Evolutionary conservation across 2,888 invertebrate species (phyloP).

Genomic region (Alentia gelatinosa): DNA sequence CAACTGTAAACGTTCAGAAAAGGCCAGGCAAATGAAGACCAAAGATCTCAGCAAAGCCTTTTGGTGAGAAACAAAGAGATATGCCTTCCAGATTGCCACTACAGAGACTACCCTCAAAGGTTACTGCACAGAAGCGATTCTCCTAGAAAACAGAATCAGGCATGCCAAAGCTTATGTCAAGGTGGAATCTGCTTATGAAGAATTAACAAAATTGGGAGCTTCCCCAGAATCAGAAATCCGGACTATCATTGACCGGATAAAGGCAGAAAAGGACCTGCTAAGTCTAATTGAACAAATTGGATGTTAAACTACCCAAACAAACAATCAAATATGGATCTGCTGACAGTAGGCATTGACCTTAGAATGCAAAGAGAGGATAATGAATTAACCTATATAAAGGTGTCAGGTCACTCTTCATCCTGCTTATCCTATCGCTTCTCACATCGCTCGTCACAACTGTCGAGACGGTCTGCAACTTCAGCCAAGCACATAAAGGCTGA

Average conservation of each 20-base stretch:
- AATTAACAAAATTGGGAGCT: background rate
- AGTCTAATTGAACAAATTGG: too few species aligned
- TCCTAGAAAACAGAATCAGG: background rate
- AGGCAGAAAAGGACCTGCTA: background rate
- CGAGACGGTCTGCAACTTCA: background rate
- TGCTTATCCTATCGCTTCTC: background rate
- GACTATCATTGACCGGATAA: background rate
- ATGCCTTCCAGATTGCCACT: background rate
- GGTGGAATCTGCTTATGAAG: background rate
- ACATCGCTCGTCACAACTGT: background rate
- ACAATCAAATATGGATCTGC: too few species aligned
- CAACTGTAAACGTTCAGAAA: too few species aligned
- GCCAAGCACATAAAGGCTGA: background rate
- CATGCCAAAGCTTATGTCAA: background rate
- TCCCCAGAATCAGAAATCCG: background rate
- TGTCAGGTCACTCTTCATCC: background rate
- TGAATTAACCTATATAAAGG: background rate
- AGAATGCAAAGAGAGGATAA: background rate
- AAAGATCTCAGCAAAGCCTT: too few species aligned
- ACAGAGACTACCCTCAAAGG: background rate
- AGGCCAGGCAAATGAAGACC: too few species aligned
- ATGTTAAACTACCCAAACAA: too few species aligned
- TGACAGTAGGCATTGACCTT: background rate
- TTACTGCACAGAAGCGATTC: background rate
- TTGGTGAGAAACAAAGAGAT: too few species aligned